These are phyloP conservation scores for Raja brachyura DNA, from an alignment of 2,113 vertebrate genomes.

Conservation along the genomic window DNA sequence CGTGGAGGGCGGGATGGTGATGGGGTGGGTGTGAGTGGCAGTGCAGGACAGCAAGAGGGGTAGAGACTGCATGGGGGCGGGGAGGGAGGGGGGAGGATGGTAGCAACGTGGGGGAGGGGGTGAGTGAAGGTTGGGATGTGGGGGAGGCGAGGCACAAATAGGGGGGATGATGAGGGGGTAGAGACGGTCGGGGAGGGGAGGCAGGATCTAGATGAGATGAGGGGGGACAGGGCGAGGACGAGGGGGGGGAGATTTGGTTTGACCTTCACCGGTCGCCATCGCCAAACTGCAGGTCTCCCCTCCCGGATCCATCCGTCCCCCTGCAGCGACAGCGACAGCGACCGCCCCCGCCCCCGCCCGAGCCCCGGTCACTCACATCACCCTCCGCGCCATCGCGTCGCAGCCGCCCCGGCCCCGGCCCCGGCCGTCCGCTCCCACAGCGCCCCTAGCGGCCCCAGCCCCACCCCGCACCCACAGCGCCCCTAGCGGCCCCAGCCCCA, in stretches of 20 bases:
- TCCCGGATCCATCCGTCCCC: too few relatives aligned
- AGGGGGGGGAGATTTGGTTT: too few relatives aligned
- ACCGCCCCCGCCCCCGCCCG: neutral
- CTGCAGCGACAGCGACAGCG: too few relatives aligned
- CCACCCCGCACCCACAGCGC: neutral
- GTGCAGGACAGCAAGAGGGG: neutral
- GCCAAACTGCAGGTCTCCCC: too few relatives aligned
- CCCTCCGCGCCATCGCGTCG: neutral
- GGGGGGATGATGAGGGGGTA: neutral
- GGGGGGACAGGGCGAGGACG: too few relatives aligned
- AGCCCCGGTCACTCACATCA: slow-evolving; percentile 22
- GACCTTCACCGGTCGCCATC: too few relatives aligned
- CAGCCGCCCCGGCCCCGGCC: neutral
- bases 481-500: neutral
- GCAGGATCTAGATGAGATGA: neutral
- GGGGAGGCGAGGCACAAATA: too few relatives aligned
- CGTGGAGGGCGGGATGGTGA: too few relatives aligned
- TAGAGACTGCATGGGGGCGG: too few relatives aligned
- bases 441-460: neutral
- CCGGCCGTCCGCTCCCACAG: neutral
- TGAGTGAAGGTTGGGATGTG: too few relatives aligned
- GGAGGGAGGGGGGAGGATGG: too few relatives aligned
- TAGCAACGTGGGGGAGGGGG: neutral
- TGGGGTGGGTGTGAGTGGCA: neutral
- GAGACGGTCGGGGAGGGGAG: too few relatives aligned